Conservation (phyloP, 2,113 vertebrate genomes). For the Notarius quadriscutis region DNA sequence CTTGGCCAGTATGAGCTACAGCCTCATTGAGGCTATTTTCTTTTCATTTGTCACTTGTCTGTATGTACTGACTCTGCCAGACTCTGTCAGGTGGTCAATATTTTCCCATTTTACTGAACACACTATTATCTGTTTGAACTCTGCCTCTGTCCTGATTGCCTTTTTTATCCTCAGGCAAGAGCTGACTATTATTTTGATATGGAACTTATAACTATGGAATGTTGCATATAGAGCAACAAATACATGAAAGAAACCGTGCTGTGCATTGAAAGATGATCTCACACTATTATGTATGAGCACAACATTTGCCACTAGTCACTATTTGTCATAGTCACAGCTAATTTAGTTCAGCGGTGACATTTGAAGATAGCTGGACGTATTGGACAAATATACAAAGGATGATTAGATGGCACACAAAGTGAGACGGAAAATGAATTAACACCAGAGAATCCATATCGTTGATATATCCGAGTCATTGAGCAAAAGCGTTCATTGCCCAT, state of each 20-base stretch:
- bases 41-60: not conserved
- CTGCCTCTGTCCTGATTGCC: not conserved
- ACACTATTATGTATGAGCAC: slow-evolving; percentile 45
- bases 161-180: slow-evolving; percentile 19
- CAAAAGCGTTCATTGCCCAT: slow-evolving; percentile 53
- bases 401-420: slow-evolving; percentile 57
- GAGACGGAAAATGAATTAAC: slow-evolving; percentile 6
- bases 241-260: not conserved
- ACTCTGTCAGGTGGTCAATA: not conserved
- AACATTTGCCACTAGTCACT: slow-evolving; percentile 45
- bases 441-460: slow-evolving; percentile 45
- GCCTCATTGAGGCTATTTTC: no score
- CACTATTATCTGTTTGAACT: not conserved
- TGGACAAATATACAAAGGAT: slow-evolving; percentile 55
- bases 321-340: slow-evolving; percentile 63
- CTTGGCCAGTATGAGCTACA: no score
- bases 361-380: slow-evolving; percentile 58
- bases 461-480: slow-evolving; percentile 48
- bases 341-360: slow-evolving; percentile 65
- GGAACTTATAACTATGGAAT: not conserved
- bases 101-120: not conserved
- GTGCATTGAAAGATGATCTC: slow-evolving; percentile 28
- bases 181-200: not conserved
- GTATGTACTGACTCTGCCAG: not conserved
- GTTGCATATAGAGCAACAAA: not conserved